Evolutionary conservation across 2,888 invertebrate species (phyloP), one percentile per base, ranked within the genome.

Genomic region (Athalia cordata): DNA sequence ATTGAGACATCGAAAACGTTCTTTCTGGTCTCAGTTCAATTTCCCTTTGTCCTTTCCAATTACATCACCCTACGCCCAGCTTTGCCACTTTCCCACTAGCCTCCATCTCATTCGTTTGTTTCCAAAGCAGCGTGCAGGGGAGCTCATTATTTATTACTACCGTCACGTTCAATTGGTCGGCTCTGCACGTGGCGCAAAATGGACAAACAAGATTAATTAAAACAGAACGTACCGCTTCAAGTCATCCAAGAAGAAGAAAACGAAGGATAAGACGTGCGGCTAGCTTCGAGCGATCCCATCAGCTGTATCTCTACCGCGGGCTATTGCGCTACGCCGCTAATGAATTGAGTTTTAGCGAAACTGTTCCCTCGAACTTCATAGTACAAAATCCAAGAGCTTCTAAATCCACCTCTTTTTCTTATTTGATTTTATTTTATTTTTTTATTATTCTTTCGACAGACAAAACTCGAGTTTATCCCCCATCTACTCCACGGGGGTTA

Each of bases 201-300:
- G 75, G 64, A 75, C 75, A 75, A 75, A 75, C 75, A 64, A 75
- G 75, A 75, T 75, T 75, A 75, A 57, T 72, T 72, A 47, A 72
- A 72, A 72, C 59, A 59, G 59, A 72, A 72, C 72, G 72, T 72
- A 72, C 72, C 45, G 59, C 72, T 59, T 59, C 72, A 59, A 72
- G 72, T 72, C 72, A 72, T 72, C 72, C 47, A 59, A 57, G 68
- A 55, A 68, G 62, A 62, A 65, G 65, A 65, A 65, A 29, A 29
- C 29, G 29, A 29, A 29, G 29, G 29, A 29, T 1, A 29, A 57
- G 72, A 72, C 72, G 72, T 72, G 59, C 45, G 47, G 29, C 29
- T 59, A 59, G 72, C 72, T 72, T n/a, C 47, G 13, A 47, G 57
- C 72, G 45, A 72, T 72, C 45, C 59, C 59, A 59, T 59, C 72